Evolutionary conservation across 2,113 vertebrate genomes (phyloP).

Genomic region (Heterocephalus glaber): DNA sequence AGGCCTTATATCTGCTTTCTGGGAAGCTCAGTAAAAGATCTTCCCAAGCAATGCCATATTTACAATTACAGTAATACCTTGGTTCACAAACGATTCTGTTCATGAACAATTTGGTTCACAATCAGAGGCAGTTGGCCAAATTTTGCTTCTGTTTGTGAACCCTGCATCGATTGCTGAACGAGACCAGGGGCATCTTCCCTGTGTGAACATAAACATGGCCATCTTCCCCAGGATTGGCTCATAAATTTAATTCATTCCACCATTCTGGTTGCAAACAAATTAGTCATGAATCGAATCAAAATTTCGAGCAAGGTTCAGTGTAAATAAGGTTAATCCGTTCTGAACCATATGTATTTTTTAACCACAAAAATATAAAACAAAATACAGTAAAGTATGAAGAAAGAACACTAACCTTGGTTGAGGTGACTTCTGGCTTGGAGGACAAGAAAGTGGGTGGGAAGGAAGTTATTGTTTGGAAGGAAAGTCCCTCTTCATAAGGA

Average conservation of each 20-base stretch:
- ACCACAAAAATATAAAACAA: not conserved
- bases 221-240: not conserved
- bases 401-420: not conserved
- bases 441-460: not conserved
- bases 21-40: not conserved
- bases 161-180: not conserved
- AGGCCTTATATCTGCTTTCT: not conserved
- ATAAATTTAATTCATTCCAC: not conserved
- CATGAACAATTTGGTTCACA: not conserved
- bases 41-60: slow-evolving; percentile 46
- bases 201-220: too few relatives aligned
- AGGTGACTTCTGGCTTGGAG: not conserved
- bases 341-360: not conserved
- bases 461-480: not conserved
- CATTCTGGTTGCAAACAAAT: not conserved
- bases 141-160: not conserved
- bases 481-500: not conserved
- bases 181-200: too few relatives aligned
- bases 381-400: not conserved
- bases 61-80: not conserved
- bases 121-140: not conserved
- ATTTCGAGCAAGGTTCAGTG: not conserved
- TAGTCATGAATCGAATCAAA: not conserved
- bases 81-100: too few relatives aligned
- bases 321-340: not conserved